Percentiles rank a stretch among this genome's conserved stretches.
Conservation (phyloP, 2,113 vertebrate species). For the Megaleporinus macrocephalus region DNA sequence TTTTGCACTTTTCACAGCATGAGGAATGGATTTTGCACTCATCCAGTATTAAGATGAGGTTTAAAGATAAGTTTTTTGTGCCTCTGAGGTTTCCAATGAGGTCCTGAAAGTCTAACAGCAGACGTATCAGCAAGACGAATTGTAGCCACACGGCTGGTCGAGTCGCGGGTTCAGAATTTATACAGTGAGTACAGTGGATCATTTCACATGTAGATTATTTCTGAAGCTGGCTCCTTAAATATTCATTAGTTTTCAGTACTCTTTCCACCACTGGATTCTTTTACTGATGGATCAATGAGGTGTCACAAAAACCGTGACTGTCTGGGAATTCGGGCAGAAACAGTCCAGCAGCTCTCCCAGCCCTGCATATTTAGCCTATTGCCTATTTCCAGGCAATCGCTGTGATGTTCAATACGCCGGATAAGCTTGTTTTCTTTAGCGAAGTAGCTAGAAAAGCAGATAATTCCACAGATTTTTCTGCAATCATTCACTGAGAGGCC, state of each 20-base stretch:
- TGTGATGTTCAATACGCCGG: too few species aligned
- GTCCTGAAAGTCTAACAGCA: neutral
- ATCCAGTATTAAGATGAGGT: neutral
- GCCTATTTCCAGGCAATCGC: too few species aligned
- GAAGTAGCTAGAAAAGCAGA: too few species aligned
- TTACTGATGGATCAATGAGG: conserved; percentile 3
- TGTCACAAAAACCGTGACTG: neutral
- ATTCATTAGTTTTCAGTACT: conserved; percentile 9
- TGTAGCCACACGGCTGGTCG: neutral
- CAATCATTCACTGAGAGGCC: too few species aligned
- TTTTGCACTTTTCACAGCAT: neutral
- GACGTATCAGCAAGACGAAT: neutral
- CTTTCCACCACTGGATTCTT: neutral
- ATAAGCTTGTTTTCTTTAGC: too few species aligned
- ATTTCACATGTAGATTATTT: conserved; percentile 6
- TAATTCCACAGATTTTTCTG: too few species aligned
- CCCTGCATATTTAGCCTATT: too few species aligned
- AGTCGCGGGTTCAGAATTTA: neutral
- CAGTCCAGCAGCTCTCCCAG: neutral
- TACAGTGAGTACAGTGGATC: conserved; percentile 5
- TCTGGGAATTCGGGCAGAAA: neutral
- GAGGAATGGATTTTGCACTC: neutral
- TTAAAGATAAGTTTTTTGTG: neutral
- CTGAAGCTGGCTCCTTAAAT: neutral
- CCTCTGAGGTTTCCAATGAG: neutral